Evolutionary conservation across 2,113 vertebrate species (phyloP).

Genomic region (Hypomesus transpacificus): DNA sequence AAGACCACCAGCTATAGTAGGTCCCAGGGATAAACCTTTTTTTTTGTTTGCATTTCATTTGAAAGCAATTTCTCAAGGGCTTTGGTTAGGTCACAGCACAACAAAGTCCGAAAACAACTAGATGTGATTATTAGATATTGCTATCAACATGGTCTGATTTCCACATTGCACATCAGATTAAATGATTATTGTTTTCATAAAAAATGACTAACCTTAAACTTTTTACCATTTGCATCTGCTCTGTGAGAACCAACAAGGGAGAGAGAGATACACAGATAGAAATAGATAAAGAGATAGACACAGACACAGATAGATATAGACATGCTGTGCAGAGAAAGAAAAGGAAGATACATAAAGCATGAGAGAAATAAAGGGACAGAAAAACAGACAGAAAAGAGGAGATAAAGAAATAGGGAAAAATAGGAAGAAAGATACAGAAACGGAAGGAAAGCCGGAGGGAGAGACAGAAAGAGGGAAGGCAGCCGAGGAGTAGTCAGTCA

Average conservation of each 20-base stretch:
- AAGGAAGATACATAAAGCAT: slow-evolving; percentile 10
- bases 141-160: not conserved
- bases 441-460: slow-evolving; percentile 31
- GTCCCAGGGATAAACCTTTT: no score
- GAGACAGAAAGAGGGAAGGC: slow-evolving; percentile 26
- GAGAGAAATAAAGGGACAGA: slow-evolving; percentile 23
- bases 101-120: not conserved
- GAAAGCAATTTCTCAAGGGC: not conserved
- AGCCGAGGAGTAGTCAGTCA: slow-evolving; percentile 29
- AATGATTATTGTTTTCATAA: no score
- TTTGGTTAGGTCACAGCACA: not conserved
- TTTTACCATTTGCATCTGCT: no score
- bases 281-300: not conserved
- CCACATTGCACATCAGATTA: no score
- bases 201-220: no score
- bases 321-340: slow-evolving; percentile 14
- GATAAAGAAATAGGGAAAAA: slow-evolving; percentile 43
- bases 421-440: slow-evolving; percentile 25
- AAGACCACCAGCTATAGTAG: no score
- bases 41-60: no score
- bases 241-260: no score
- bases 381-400: slow-evolving; percentile 26
- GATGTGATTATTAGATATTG: not conserved
- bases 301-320: not conserved
- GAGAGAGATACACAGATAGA: not conserved